Evolutionary conservation across 2,888 invertebrate species (phyloP).

Genomic region (Himalopsyche kuldschensis): DNA sequence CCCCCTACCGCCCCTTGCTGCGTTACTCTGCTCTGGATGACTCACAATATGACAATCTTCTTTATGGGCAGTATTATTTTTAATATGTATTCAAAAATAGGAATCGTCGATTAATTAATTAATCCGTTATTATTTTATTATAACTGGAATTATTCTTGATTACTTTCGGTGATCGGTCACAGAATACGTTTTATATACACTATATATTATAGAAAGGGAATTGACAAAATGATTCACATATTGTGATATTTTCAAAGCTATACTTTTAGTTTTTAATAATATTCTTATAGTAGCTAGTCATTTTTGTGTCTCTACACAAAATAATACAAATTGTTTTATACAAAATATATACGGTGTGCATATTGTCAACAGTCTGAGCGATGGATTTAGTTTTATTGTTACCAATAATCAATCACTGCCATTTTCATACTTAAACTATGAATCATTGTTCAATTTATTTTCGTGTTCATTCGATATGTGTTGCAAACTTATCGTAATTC

Average conservation of each 20-base stretch:
- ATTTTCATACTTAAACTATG: slow-evolving; percentile 1
- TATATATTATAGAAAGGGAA: not conserved
- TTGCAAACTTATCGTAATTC: not conserved
- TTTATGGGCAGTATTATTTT: not conserved
- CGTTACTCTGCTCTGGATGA: not conserved
- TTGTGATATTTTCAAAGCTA: slow-evolving; percentile 1
- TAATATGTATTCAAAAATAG: not conserved
- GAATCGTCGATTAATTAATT: not conserved
- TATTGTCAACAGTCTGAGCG: not conserved
- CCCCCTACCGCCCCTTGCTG: not conserved
- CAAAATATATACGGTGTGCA: not conserved
- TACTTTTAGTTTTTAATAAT: not conserved
- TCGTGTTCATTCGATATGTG: not conserved
- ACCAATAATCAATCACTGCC: slow-evolving; percentile 13
- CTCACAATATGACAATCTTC: not conserved
- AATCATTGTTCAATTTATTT: slow-evolving; percentile 1
- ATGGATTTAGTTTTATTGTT: not conserved
- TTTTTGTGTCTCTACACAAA: not conserved
- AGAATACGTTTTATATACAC: not conserved
- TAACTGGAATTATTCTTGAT: not conserved
- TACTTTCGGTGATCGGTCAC: not conserved
- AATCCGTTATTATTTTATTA: not conserved
- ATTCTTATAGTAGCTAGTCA: not conserved
- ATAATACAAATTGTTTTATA: not conserved
- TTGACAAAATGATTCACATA: not conserved